Evolutionary conservation across 1,140 invertebrate genomes (phyloP), one percentile per base, ranked within the genome.

Genomic region (Cydia strobilella): DNA sequence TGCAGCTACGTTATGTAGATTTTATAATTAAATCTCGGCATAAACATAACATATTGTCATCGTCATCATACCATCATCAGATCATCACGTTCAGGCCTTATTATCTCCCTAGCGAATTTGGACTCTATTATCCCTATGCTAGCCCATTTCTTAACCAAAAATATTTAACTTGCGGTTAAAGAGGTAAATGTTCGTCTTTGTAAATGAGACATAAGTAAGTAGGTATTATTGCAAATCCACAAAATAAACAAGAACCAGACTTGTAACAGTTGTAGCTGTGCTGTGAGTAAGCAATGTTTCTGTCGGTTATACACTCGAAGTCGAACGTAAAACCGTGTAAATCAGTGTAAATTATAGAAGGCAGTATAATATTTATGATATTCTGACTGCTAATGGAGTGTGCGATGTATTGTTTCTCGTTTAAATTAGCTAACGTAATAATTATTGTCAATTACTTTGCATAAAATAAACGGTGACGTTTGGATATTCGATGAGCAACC

Each of bases 241-340:
- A 51, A 51, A 23, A 23, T 23, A 59, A 59, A 20, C 54, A 59
- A 23, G 18, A 59, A 12, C 54, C 54, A 59, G 20, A 23, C 54
- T 9, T 51, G 48, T 51, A 45, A 45, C 42, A 45, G 12, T 45
- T 45, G 42, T 45, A 45, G 0, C 54, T 23, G 15, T n/a, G 0
- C 54, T 23, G 15, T n/a, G 54, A 59, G 54, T 59, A 59, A 59
- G 54, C 54, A 59, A 59, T 59, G 54, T 59, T 59, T 59, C 54
- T 59, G 54, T 59, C 54, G 12, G 48, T 48, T n/a, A n/a, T 18
- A 15, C 7, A 23, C 20, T 59, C 6, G 51, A 59, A 23, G 10
- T 59, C 6, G 51, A 59, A 59, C 54, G 54, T 59, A 59, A 59
- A 59, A 59, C 54, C 54, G 54, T 59, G 54, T 59, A 59, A 59